Percentiles rank a stretch among this genome's conserved stretches.
Conservation (phyloP, 2,888 invertebrate species). For the Pachycephus smyrnensis region DNA sequence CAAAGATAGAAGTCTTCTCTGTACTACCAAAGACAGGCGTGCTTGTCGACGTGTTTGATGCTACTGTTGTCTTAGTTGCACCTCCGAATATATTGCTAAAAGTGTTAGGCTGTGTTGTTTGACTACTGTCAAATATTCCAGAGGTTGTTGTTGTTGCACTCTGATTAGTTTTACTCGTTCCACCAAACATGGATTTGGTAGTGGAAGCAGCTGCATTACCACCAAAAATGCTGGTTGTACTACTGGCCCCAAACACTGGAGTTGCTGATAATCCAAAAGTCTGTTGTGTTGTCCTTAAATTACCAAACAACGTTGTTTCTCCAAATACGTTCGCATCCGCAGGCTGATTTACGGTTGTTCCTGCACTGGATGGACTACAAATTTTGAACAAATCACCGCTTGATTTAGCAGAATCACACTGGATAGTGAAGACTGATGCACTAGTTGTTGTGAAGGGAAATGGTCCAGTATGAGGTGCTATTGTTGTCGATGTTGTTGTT, state of each 20-base stretch:
- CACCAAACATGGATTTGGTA: constrained; percentile 39
- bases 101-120: not conserved
- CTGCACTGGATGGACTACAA: not conserved
- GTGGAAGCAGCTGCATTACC: constrained; percentile 19
- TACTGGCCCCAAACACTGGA: constrained; percentile 28
- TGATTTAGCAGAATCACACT: not conserved
- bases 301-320: not conserved
- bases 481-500: not conserved
- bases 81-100: constrained; percentile 39
- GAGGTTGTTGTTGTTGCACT: not conserved
- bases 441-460: not conserved
- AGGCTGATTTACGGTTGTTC: not conserved
- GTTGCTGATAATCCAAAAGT: constrained; percentile 13
- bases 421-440: not conserved
- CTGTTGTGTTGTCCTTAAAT: not conserved
- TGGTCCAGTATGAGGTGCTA: not conserved
- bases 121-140: constrained; percentile 3
- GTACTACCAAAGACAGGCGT: not conserved
- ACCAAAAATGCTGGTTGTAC: constrained; percentile 15
- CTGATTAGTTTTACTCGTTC: constrained; percentile 9
- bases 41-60: constrained; percentile 27
- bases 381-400: not conserved
- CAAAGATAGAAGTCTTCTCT: not conserved
- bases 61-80: constrained; percentile 24
- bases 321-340: not conserved